phyloP scores from a whole-genome alignment of 2,888 invertebrate species.

The Drosophila yooni region DNA sequence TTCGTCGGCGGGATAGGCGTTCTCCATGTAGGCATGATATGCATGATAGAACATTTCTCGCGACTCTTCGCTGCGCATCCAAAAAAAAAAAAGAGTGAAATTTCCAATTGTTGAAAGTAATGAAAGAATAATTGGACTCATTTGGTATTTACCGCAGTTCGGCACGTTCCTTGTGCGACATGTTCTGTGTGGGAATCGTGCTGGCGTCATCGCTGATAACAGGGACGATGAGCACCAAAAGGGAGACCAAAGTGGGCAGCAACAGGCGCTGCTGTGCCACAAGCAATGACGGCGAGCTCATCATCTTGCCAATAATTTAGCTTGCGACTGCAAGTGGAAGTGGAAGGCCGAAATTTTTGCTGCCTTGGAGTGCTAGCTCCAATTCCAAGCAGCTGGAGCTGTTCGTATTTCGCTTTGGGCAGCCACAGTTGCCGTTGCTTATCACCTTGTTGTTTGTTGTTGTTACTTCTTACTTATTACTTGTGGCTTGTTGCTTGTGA shows the following conservation, averaged over 20 bases:
- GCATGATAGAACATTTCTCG: conserved; percentile 99
- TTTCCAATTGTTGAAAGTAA: conserved; percentile 63
- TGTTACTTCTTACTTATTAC: conserved; percentile 6
- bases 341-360: conserved; percentile 4
- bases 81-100: not conserved
- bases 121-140: not conserved
- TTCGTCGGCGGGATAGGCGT: conserved; percentile 99
- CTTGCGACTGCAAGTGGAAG: conserved; percentile 7
- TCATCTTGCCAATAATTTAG: conserved; percentile 20
- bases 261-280: conserved; percentile 44
- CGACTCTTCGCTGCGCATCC: conserved; percentile 90
- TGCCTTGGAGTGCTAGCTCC: conserved; percentile 42
- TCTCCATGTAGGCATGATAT: conserved; percentile 97
- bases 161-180: conserved; percentile 88
- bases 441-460: conserved; percentile 35
- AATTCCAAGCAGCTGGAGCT: conserved; percentile 47
- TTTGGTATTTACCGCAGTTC: conserved; percentile 87
- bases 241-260: conserved; percentile 40
- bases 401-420: conserved; percentile 49
- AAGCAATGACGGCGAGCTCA: conserved; percentile 22
- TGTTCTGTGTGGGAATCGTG: conserved; percentile 85
- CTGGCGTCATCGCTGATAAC: conserved; percentile 71
- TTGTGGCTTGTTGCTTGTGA: conserved; percentile 41
- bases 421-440: conserved; percentile 68
- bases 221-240: conserved; percentile 54